These are phyloP conservation scores for Salmo trutta DNA, from an alignment of 2,797 vertebrate genomes.

Conservation along the genomic window DNA sequence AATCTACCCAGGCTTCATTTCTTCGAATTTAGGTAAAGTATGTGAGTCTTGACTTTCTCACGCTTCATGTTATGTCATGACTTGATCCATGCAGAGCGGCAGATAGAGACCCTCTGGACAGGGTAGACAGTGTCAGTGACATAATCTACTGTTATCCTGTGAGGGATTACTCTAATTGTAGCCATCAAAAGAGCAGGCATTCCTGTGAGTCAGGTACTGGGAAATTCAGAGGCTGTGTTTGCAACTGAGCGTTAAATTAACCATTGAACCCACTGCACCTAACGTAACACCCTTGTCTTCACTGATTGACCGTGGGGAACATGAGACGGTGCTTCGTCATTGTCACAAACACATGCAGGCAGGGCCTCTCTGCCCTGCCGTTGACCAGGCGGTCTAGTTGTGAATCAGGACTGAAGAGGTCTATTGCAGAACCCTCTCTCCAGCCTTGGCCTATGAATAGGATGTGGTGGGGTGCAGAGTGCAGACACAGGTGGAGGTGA, in stretches of 20 bases:
- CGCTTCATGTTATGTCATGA: neutral
- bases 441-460: neutral
- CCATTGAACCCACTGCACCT: neutral
- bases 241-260: neutral
- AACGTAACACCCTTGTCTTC: neutral
- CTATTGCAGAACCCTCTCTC: neutral
- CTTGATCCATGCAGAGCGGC: neutral
- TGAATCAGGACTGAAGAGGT: neutral
- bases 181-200: neutral
- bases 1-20: conserved; percentile 1
- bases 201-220: neutral
- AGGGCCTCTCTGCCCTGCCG: neutral
- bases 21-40: neutral
- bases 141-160: neutral
- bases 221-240: neutral
- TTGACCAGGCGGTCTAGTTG: neutral
- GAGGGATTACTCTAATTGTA: conserved; percentile 1
- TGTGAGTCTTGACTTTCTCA: conserved; percentile 9
- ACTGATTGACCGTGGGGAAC: neutral
- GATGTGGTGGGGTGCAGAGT: neutral
- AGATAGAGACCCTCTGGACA: neutral
- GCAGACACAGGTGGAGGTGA: neutral
- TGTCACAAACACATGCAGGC: neutral
- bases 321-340: neutral
- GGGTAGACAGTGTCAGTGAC: neutral